Conservation (phyloP, 2,797 vertebrate genomes). For the Echeneis naucrates region DNA sequence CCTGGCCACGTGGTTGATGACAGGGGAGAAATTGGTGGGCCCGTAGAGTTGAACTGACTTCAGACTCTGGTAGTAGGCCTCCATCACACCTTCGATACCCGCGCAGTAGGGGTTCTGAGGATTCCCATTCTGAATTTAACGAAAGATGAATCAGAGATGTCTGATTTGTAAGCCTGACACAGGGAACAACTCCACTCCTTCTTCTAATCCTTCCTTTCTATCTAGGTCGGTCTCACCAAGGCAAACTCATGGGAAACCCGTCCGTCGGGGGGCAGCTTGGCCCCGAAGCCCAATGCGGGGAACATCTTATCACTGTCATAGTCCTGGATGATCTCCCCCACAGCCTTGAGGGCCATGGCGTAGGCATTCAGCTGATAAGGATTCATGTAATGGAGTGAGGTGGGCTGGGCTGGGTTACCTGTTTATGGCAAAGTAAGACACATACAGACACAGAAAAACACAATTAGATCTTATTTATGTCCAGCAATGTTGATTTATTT, state of each 20-base stretch:
- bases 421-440: constrained; percentile 44
- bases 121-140: constrained; percentile 90
- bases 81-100: constrained; percentile 97
- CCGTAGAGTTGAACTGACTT: constrained; percentile 98
- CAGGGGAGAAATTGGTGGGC: constrained; percentile 97
- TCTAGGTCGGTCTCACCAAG: constrained; percentile 84
- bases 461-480: background rate
- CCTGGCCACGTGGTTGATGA: constrained; percentile 97
- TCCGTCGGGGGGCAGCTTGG: constrained; percentile 96
- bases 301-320: constrained; percentile 99
- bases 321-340: constrained; percentile 98
- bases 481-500: background rate
- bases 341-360: constrained; percentile 96
- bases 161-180: background rate
- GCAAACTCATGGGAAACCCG: constrained; percentile 98
- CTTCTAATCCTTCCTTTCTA: too few species aligned
- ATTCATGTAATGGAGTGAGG: constrained; percentile 98
- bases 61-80: constrained; percentile 95
- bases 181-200: background rate
- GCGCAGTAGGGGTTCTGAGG: constrained; percentile 97
- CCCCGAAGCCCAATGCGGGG: constrained; percentile 96
- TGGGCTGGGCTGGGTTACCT: constrained; percentile 98
- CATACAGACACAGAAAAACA: background rate
- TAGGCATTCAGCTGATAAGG: constrained; percentile 97
- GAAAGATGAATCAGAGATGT: background rate